Evolutionary conservation across 2,888 invertebrate genomes (phyloP).

Genomic region (Drosophila sordidapex): DNA sequence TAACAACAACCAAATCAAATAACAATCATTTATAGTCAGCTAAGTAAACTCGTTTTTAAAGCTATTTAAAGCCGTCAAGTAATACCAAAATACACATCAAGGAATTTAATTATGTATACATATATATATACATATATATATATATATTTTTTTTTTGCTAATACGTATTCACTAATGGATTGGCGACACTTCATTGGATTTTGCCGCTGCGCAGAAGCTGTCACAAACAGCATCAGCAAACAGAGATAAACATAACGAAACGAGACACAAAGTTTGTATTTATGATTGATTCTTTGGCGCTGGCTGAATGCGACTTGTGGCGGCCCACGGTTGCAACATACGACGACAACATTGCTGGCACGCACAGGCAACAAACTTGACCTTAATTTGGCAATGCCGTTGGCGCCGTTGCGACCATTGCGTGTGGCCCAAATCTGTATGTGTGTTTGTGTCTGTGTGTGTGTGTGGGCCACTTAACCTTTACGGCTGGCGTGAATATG

Average conservation of each 20-base stretch:
- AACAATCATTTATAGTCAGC: conserved; percentile 17
- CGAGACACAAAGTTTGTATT: conserved; percentile 10
- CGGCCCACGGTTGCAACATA: conserved; percentile 31
- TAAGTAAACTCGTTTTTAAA: conserved; percentile 40
- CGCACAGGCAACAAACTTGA: conserved; percentile 65
- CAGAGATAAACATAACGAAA: conserved; percentile 1
- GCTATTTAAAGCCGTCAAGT: conserved; percentile 44
- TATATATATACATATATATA: background rate
- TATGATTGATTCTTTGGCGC: conserved; percentile 56
- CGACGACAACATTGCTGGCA: conserved; percentile 31
- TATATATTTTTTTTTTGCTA: conserved; percentile 37
- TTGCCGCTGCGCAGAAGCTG: conserved; percentile 41
- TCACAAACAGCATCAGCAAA: conserved; percentile 15
- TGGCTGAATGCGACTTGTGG: conserved; percentile 35
- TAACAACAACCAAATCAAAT: conserved; percentile 14
- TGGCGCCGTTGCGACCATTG: conserved; percentile 43
- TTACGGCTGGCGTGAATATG: conserved; percentile 31
- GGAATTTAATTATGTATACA: conserved; percentile 1
- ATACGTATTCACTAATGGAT: conserved; percentile 67
- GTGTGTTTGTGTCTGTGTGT: conserved; percentile 24
- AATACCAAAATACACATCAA: conserved; percentile 40
- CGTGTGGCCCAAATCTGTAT: conserved; percentile 38
- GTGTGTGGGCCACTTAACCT: conserved; percentile 55
- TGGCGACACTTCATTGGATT: conserved; percentile 36
- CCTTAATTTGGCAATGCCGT: conserved; percentile 63